A percentile compares a stretch with the other conserved stretches of the same genome.
Evolutionary conservation across 1,140 invertebrate species (phyloP).

Genomic region (Tetraneura akinire): DNA sequence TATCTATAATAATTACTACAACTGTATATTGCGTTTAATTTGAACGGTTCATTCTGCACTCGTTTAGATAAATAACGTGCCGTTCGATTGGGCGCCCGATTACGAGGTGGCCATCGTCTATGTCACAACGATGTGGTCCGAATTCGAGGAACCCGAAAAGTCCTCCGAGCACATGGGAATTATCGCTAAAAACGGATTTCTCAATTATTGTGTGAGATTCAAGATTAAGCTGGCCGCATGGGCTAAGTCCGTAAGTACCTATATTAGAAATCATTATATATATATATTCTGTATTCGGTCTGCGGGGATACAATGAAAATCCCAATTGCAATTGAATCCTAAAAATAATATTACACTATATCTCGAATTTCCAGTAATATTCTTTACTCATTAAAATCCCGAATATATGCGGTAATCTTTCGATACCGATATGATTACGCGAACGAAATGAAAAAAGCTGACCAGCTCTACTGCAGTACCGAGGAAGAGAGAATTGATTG

Average conservation of each 20-base stretch:
- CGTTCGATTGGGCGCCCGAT: slow-evolving; percentile 26
- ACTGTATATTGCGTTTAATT: too few relatives aligned
- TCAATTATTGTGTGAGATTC: slow-evolving; percentile 15
- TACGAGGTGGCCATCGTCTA: slow-evolving; percentile 38
- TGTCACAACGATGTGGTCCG: slow-evolving; percentile 18
- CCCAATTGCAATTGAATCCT: background rate
- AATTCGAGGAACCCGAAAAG: background rate
- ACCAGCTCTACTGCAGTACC: too few relatives aligned
- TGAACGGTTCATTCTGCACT: background rate
- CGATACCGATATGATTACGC: too few relatives aligned
- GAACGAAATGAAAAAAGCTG: too few relatives aligned
- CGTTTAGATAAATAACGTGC: background rate
- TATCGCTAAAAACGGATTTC: slow-evolving; percentile 27
- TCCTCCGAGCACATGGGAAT: background rate
- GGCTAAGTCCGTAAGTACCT: slow-evolving; percentile 16
- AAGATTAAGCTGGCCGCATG: background rate
- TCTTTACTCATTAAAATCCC: too few relatives aligned
- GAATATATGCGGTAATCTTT: too few relatives aligned
- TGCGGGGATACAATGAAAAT: background rate
- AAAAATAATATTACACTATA: too few relatives aligned
- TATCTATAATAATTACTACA: too few relatives aligned
- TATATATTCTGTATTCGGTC: background rate
- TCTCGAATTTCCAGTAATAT: background rate
- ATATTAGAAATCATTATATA: too few relatives aligned
- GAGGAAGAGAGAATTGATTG: too few relatives aligned